These are phyloP conservation scores for Paralichthys olivaceus DNA, from an alignment of 2,113 vertebrate species.

Conservation along the genomic window DNA sequence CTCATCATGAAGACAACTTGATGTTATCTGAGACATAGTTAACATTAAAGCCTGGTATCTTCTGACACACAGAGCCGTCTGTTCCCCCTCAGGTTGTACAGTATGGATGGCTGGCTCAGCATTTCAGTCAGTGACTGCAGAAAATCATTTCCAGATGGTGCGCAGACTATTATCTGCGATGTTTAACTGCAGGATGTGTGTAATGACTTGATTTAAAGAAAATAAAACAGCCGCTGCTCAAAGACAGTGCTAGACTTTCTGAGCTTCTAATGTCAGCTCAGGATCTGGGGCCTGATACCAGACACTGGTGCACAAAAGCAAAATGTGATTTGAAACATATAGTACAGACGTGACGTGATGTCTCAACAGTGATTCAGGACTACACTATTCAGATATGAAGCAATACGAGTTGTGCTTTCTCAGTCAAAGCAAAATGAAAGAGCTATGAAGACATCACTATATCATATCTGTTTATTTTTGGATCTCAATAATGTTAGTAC, in stretches of 20 bases:
- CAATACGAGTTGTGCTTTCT: neutral
- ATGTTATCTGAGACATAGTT: neutral
- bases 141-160: slow-evolving; percentile 55
- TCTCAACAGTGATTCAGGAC: neutral
- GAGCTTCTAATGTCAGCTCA: slow-evolving; percentile 32
- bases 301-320: neutral
- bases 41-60: neutral
- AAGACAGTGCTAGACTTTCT: slow-evolving; percentile 34
- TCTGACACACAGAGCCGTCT: slow-evolving; percentile 29
- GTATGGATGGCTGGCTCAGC: slow-evolving; percentile 46
- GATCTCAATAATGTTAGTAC: neutral
- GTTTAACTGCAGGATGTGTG: slow-evolving; percentile 52
- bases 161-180: slow-evolving; percentile 32
- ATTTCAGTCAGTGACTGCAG: slow-evolving; percentile 43
- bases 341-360: neutral
- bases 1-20: neutral
- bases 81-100: slow-evolving; percentile 48
- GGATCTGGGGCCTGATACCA: slow-evolving; percentile 12
- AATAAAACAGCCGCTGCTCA: neutral
- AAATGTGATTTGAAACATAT: neutral
- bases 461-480: neutral
- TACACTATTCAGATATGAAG: neutral
- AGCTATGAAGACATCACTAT: neutral
- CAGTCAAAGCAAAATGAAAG: no score
- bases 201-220: slow-evolving; percentile 40